phyloP scores from a whole-genome alignment of 2,797 vertebrate genomes.

The Petrocephalus sullivani region DNA sequence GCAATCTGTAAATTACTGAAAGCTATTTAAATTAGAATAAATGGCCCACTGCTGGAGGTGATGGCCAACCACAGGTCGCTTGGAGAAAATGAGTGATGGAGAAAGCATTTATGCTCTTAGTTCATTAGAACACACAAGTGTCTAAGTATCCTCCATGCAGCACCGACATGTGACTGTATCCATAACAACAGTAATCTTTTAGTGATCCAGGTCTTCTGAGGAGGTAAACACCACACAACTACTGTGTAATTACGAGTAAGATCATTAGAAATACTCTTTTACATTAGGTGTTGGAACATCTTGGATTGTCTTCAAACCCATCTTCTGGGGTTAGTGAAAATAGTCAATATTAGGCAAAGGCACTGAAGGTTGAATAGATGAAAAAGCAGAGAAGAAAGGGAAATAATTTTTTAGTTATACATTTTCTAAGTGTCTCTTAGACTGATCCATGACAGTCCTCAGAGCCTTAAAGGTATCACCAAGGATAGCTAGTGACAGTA shows the following conservation, averaged over 20 bases:
- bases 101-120: not conserved
- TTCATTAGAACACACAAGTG: not conserved
- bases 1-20: not conserved
- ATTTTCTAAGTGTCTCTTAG: slow-evolving; percentile 12
- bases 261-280: not conserved
- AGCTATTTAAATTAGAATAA: not conserved
- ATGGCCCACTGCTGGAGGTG: not conserved
- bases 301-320: not conserved
- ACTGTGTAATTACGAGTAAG: not conserved
- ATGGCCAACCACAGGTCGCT: not conserved
- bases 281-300: not conserved
- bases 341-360: not conserved
- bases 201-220: not conserved
- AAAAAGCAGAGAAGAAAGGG: not conserved
- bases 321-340: not conserved
- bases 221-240: not conserved
- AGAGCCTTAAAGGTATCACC: slow-evolving; percentile 58
- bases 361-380: not conserved
- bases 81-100: not conserved
- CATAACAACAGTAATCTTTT: not conserved
- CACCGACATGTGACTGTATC: not conserved
- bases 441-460: slow-evolving; percentile 43
- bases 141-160: not conserved
- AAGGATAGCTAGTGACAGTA: slow-evolving; percentile 90
- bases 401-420: not conserved